Evolutionary conservation across 2,888 invertebrate species (phyloP), one percentile per base, ranked within the genome.

Genomic region (Agrochola macilenta): DNA sequence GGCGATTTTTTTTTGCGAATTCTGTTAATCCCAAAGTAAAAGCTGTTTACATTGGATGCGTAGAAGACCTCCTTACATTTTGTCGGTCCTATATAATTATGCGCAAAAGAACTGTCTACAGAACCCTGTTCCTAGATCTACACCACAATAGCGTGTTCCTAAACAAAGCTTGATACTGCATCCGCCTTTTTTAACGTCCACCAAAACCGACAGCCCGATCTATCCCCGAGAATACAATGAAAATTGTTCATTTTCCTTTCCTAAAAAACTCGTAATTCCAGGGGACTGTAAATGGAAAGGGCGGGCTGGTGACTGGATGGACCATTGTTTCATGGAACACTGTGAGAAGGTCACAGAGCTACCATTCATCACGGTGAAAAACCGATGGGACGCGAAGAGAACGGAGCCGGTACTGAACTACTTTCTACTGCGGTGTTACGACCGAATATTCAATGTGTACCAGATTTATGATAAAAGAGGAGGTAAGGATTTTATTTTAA

Each of bases 231-330:
- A 65, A 57, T 0, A 84, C 82, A 73, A 82, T 54, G 81, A 46
- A 43, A 14, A 52, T 54, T 68, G 26, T 68, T 39, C 57, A 43
- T 78, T 73, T 63, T 43, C 5, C 60, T 68, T 69, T 69, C 7
- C 60, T 69, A 73, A 76, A 74, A 74, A 78, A 20, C 49, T 43
- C 43, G 61, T 75, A 52, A 82, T 78, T 82, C 52, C 88, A 96
- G 97, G 97, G 75, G 96, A 97, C 52, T 97, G 97, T 88, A 91
- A 92, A 65, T 97, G 97, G 97, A 95, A 96, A 87, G 97, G 97
- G 1, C 93, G 96, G 46, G 97, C 97, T 81, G 97, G 97, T 4
- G 97, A 97, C 74, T 97, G 97, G 97, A 97, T 97, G 94, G 97
- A 97, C 84, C 97, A 97, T 89, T 96, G 97, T 88, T 97, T 97